Evolutionary conservation across 1,140 invertebrate species (phyloP), one percentile per base, ranked within the genome.

Genomic region (Pseudobourletiella spinata): DNA sequence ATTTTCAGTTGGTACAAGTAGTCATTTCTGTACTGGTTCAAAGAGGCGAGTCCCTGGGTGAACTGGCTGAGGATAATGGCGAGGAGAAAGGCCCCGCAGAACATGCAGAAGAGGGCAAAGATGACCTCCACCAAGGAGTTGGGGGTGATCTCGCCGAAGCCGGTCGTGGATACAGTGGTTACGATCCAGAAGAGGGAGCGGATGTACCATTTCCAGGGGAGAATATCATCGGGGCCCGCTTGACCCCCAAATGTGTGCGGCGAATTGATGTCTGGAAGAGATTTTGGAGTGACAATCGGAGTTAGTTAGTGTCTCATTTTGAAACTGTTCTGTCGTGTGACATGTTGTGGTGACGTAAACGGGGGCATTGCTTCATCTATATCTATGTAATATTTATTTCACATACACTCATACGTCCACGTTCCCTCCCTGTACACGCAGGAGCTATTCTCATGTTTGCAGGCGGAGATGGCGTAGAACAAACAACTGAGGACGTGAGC

Each of bases 1-100:
- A n/a, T n/a, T n/a, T n/a, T n/a, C n/a, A n/a, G n/a, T 65, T 65
- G 54, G 18, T 65, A 61, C 14, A 65, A 35, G 29, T 57, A 65
- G 18, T 61, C 59, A 20, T 59, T 42, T 26, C 52, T 26, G 8
- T 39, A 43, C 43, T 58, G 57, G 0, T 26, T 39, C 6, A 57
- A 39, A 1, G 64, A 57, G 0, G 64, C 44, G 25, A 52, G n/a
- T 16, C 64, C 64, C 18, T 43, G 28, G 15, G 59, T 48, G 28
- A 65, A 61, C 4, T 61, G 28, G 42, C 59, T 58, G 1, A 65
- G 39, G 58, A 65, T 65, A 25, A 62, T 51, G 22, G 59, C 30
- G 3, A 65, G 26, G 3, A 61, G 24, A 29, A 65, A 65, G n/a
- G 59, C 59, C 15, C 64, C 64, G 32, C 35, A 60, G 48, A 65